Evolutionary conservation across 2,113 vertebrate species (phyloP), one percentile per base, ranked within the genome.

Genomic region (Xiphorhynchus elegans): DNA sequence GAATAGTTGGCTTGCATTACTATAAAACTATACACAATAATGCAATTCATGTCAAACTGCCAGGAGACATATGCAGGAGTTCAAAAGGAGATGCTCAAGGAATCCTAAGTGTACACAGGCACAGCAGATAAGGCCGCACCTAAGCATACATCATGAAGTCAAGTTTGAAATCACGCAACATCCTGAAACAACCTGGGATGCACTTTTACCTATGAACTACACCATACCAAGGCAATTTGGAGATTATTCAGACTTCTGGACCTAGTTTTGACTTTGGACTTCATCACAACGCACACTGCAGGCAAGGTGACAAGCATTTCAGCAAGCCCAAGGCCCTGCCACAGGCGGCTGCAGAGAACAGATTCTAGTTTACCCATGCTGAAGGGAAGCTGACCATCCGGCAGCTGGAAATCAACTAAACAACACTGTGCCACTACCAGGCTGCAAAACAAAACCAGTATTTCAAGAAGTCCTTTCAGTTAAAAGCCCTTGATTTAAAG

Each of bases 261-360:
- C 78, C 26, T 59, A 44, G 17, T 56, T 86, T 87, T 26, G 55
- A 53, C 79, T 76, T 90, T 8, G 53, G 50, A 62, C 67, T 84
- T 79, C 37, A 72, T 10, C 13, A 9, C 0, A 5, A 33, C 1
- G 20, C 52, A 42, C 68, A 35, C n/a, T 0, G 0, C 50, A 59
- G 39, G 24, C 29, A 74, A 50, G 23, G 37, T 6, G n/a, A 49
- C 39, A 23, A 26, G 47, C 39, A 28, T 13, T 70, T 39, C 50
- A 35, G 60, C 47, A 70, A n/a, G 7, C 52, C 52, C 53, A 17
- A 33, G 64, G 70, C 46, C 69, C 35, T 31, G 37, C 26, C 74
- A 3, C 15, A 33, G 0, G 17, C 11, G 60, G 17, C 56, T 64
- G 55, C 74, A 56, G 21, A 76, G 20, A 77, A 42, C 11, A 67